Evolutionary conservation across 2,113 vertebrate genomes (phyloP), one percentile per base, ranked within the genome.

Genomic region (Zapus hudsonius): DNA sequence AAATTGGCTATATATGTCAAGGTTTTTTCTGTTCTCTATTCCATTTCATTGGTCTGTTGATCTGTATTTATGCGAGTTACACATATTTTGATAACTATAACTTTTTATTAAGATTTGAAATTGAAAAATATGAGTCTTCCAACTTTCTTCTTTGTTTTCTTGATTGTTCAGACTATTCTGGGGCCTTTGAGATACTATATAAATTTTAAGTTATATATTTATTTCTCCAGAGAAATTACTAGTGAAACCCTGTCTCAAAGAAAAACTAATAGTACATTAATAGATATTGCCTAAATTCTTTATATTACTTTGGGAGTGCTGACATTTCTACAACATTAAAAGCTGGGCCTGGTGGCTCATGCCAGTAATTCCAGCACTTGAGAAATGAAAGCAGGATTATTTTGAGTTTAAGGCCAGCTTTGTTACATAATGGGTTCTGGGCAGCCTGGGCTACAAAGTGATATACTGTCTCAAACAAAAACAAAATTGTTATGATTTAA

Each of bases 141-240:
- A 85, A 63, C 12, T 61, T 83, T 84, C 31, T 80, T 91, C 42
- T 89, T 91, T 33, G 69, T 79, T 90, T 94, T 89, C 12, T 89
- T 80, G 44, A 91, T 85, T 90, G 4, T 88, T 81, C 69, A 81
- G n/a, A 44, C 16, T 84, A 22, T 90, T 89, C 22, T 0, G 38
- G 7, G 17, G 40, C 22, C 22, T 44, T 61, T 90, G 55, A 90
- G 31, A 92, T 70, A 52, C 73, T 25, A n/a, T 72, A 44, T 76
- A 12, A 90, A 72, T 88, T 94, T 89, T 94, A 89, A 3, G 6
- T 42, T 84, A 22, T 23, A 78, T 22, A 89, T 79, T 83, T 47
- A 82, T 92, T 89, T 93, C 22, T 86, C 23, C 61, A 79, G 84
- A 89, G 42, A 79, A 42, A 3, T 57, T 19, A 83, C n/a, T 95